Conservation (phyloP, 2,113 vertebrate species). For the Strix aluco region DNA sequence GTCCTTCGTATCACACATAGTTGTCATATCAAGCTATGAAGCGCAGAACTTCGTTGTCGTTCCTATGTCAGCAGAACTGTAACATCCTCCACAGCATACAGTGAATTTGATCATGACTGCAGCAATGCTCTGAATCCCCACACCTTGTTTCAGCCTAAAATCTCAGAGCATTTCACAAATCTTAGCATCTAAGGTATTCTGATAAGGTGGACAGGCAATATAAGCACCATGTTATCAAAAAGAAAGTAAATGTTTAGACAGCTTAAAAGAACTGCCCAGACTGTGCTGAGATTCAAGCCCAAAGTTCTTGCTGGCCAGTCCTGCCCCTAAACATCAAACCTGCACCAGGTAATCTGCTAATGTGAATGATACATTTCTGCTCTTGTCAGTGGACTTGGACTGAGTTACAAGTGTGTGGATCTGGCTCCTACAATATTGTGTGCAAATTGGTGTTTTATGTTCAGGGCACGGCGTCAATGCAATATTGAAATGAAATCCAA, state of each 20-base stretch:
- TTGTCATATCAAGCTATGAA: background rate
- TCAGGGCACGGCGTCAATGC: background rate
- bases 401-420: background rate
- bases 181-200: background rate
- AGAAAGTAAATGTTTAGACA: background rate
- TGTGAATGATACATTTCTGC: background rate
- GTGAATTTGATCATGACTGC: background rate
- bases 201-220: background rate
- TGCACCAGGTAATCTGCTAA: background rate
- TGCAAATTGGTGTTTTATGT: background rate
- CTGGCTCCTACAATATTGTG: background rate
- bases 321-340: background rate
- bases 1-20: fast-evolving
- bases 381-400: background rate
- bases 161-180: background rate
- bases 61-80: background rate
- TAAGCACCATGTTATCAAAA: background rate
- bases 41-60: background rate
- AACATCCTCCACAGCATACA: background rate
- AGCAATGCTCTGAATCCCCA: background rate
- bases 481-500: background rate
- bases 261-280: background rate
- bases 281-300: background rate
- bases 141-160: background rate
- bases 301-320: background rate